Percentiles rank a stretch among this genome's conserved stretches.
Conservation (phyloP, 2,113 vertebrate species). For the Mesoclemmys tuberculata region DNA sequence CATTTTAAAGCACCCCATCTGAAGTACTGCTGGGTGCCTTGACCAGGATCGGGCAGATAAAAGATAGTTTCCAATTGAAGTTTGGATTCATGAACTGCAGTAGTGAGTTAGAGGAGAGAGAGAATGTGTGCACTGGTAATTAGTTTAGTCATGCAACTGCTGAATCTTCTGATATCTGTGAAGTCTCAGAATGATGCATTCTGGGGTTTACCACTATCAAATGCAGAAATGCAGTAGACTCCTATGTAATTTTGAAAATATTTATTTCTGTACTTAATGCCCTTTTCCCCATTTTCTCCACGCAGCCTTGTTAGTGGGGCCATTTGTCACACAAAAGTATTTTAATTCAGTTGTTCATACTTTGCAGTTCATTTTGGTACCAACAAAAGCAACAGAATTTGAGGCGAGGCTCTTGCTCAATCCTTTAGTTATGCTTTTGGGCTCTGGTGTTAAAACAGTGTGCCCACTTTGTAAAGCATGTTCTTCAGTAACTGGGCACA, state of each 20-base stretch:
- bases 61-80: slow-evolving; percentile 36
- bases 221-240: neutral
- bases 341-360: neutral
- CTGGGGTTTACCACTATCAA: neutral
- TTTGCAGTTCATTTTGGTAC: neutral
- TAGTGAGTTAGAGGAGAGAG: neutral
- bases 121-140: neutral
- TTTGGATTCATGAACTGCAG: slow-evolving; percentile 40
- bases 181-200: neutral
- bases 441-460: neutral
- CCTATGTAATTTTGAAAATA: neutral
- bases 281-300: neutral
- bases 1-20: slow-evolving; percentile 28
- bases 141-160: slow-evolving; percentile 32
- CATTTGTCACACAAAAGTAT: neutral
- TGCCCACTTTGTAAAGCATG: neutral
- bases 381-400: neutral
- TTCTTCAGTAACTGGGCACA: neutral
- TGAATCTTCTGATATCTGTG: neutral
- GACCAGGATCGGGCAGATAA: slow-evolving; percentile 9
- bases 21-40: slow-evolving; percentile 20
- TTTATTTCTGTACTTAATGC: neutral
- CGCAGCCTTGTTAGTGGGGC: neutral
- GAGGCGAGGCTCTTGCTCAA: neutral
- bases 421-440: neutral